Evolutionary conservation across 2,797 vertebrate species (phyloP).

Genomic region (Notolepis coatsorum): DNA sequence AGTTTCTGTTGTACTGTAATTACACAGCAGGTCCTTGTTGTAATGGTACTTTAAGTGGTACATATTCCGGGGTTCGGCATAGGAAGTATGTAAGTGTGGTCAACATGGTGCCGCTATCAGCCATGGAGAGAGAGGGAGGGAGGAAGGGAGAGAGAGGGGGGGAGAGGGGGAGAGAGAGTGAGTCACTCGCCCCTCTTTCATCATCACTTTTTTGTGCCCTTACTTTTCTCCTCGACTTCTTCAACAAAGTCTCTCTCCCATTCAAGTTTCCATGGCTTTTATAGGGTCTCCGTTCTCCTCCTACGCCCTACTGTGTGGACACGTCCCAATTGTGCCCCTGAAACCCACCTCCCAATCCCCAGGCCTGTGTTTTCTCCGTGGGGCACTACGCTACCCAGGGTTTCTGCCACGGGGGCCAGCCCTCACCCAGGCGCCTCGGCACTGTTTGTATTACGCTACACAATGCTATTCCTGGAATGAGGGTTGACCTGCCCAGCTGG

Average conservation of each 20-base stretch:
- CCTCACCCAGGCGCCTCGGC: slow-evolving; percentile 9
- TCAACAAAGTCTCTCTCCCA: too few relatives aligned
- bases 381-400: background rate
- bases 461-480: slow-evolving; percentile 60
- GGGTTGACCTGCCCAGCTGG: slow-evolving; percentile 57
- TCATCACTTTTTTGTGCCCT: too few relatives aligned
- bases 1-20: background rate
- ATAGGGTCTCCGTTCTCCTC: too few relatives aligned
- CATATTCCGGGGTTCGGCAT: background rate
- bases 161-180: too few relatives aligned
- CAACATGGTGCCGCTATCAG: background rate
- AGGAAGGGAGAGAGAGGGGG: too few relatives aligned
- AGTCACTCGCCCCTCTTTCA: too few relatives aligned
- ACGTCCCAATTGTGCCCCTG: too few relatives aligned
- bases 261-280: too few relatives aligned
- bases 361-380: background rate
- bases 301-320: too few relatives aligned
- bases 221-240: too few relatives aligned
- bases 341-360: background rate
- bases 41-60: background rate
- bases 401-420: background rate
- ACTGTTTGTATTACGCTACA: slow-evolving; percentile 28
- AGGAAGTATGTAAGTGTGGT: background rate
- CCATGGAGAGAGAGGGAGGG: too few relatives aligned
- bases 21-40: background rate